Conservation (phyloP, 2,888 invertebrate species). For the Lagria hirta region DNA sequence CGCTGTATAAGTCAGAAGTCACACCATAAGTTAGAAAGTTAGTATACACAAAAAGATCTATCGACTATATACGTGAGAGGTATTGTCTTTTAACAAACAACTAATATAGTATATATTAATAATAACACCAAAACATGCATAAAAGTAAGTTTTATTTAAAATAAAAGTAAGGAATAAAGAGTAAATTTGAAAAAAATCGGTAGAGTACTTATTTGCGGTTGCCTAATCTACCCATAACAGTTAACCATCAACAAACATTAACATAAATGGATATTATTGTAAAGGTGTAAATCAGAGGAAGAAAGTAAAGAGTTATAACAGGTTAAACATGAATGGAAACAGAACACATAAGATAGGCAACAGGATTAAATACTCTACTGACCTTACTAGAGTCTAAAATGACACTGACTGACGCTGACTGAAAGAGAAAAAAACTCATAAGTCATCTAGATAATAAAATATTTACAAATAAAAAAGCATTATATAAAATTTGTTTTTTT, state of each 20-base stretch:
- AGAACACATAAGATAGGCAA: conserved; percentile 39
- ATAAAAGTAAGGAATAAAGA: not conserved
- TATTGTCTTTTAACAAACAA: too few relatives aligned
- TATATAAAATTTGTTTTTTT: conserved; percentile 1
- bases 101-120: too few relatives aligned
- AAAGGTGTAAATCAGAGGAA: conserved; percentile 14
- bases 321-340: too few relatives aligned
- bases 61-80: too few relatives aligned
- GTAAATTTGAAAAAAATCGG: conserved; percentile 20
- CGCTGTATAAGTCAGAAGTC: too few relatives aligned
- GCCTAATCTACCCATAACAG: conserved; percentile 31
- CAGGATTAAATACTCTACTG: conserved; percentile 46
- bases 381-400: conserved; percentile 47
- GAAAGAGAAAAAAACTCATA: conserved; percentile 41
- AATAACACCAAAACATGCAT: too few relatives aligned
- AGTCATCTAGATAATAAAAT: conserved; percentile 4
- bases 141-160: conserved; percentile 3
- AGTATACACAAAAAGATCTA: too few relatives aligned
- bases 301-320: too few relatives aligned
- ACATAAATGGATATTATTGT: conserved; percentile 1
- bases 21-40: too few relatives aligned
- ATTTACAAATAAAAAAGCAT: not conserved
- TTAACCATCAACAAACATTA: conserved; percentile 20
- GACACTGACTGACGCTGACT: conserved; percentile 49
- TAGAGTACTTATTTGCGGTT: conserved; percentile 35